Evolutionary conservation across 2,888 invertebrate species (phyloP), one percentile per base, ranked within the genome.

Genomic region (Apocheima hispidaria): DNA sequence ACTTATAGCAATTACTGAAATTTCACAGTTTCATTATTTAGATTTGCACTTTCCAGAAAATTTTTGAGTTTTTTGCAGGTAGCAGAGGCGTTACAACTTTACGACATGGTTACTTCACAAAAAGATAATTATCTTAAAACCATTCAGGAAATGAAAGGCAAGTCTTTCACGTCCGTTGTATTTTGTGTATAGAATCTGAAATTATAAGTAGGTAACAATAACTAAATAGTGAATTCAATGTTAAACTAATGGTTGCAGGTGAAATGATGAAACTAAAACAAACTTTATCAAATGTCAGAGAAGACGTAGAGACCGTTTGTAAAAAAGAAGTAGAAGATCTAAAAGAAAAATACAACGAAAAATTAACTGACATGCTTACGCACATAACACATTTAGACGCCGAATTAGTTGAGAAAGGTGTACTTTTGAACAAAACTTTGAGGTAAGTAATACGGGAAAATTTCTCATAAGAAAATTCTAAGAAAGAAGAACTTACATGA

Each of bases 271-370:
- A 92, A 65, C 73, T 95, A 23, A 94, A 94, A 41, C 83, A 90
- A 48, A 86, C 84, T 0, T 83, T 95, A 52, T 84, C 90, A 0
- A 90, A 88, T 51, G 85, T 94, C 0, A 92, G 94, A 77, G 91
- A 92, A 36, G 94, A 95, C 50, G 91, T 94, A 0, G 94, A 94
- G 62, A 77, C 84, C 0, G 92, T 90, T 63, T 90, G 94, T 36
- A 94, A 94, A 70, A 86, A 77, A n/a, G 95, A 96, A 79, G 84
- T 95, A 49, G 90, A 90, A 4, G 88, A 89, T 51, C 80, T 94
- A 0, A 95, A 92, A 75, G 88, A 93, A 2, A 93, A 93, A 65
- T 94, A 94, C 69, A 93, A 94, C 26, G 93, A 93, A 50, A 95
- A 94, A 77, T 80, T 94, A 12, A 86, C 94, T 46, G 93, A 93